Percentiles rank a stretch among this genome's conserved stretches.
phyloP scores from a whole-genome alignment of 1,140 invertebrate genomes.

The Macrocentrus cingulum region DNA sequence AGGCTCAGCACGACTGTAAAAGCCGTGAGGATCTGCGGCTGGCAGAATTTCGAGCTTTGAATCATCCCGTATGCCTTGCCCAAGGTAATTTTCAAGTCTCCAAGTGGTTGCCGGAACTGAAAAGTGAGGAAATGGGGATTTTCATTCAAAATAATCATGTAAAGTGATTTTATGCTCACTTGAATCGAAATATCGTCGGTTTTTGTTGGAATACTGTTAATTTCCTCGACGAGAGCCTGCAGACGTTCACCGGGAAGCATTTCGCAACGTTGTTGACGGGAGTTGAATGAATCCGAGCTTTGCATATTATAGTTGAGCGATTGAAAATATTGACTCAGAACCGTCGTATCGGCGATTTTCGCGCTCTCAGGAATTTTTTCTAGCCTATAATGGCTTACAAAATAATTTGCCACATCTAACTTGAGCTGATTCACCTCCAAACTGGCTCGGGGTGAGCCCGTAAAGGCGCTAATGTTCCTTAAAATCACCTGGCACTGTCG shows the following conservation, averaged over 20 bases:
- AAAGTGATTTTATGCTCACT: not conserved
- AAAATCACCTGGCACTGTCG: conserved; percentile 67
- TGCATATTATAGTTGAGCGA: conserved; percentile 17
- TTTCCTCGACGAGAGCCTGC: conserved; percentile 6
- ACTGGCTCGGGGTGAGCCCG: not conserved
- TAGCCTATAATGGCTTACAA: conserved; percentile 37
- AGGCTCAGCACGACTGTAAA: conserved; percentile 31
- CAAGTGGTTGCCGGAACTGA: conserved; percentile 30
- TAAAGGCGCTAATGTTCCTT: conserved; percentile 65
- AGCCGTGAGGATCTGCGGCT: conserved; percentile 33
- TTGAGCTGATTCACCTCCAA: conserved; percentile 29
- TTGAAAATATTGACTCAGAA: conserved; percentile 21
- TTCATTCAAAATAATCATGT: no score
- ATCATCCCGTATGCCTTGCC: conserved; percentile 46
- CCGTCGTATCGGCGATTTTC: conserved; percentile 38
- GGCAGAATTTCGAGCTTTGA: conserved; percentile 51
- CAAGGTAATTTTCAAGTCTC: conserved; percentile 33
- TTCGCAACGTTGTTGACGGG: conserved; percentile 34
- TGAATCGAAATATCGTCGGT: not conserved
- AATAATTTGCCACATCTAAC: conserved; percentile 36
- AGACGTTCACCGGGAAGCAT: conserved; percentile 33
- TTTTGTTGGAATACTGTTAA: not conserved
- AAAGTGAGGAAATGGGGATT: conserved; percentile 24
- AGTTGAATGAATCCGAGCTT: conserved; percentile 45
- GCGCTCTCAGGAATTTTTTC: conserved; percentile 28